Evolutionary conservation across 2,888 invertebrate genomes (phyloP).

Genomic region (Caenorhabditis doughertyi): DNA sequence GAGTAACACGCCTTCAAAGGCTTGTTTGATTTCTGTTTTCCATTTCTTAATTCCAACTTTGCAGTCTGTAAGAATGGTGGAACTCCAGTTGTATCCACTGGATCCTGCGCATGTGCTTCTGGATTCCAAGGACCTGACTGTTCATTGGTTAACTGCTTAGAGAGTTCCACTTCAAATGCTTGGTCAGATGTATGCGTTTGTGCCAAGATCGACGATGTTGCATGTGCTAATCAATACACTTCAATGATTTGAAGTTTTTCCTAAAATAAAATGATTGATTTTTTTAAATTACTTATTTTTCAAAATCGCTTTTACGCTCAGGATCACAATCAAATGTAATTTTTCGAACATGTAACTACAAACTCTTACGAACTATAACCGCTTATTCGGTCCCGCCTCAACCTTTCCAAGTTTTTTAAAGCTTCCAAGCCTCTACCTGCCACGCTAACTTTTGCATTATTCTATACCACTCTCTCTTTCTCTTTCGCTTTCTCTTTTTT

Average conservation of each 20-base stretch:
- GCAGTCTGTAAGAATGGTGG: constrained; percentile 41
- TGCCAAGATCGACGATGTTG: constrained; percentile 4
- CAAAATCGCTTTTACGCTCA: no score
- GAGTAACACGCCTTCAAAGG: no score
- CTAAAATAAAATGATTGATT: neutral
- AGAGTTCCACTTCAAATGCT: constrained; percentile 18
- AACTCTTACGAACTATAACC: no score
- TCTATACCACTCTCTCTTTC: neutral
- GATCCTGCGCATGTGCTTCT: constrained; percentile 18
- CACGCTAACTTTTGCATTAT: neutral
- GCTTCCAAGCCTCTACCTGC: neutral
- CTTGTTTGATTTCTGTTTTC: neutral
- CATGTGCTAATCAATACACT: constrained; percentile 26
- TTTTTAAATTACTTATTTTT: no score
- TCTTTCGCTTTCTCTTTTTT: neutral
- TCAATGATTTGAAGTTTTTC: neutral
- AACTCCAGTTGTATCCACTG: neutral
- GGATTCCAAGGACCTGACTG: constrained; percentile 46
- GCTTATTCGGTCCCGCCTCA: no score
- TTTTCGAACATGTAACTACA: no score
- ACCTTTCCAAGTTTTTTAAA: no score
- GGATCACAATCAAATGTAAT: no score
- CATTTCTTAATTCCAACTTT: neutral
- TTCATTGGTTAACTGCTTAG: constrained; percentile 31
- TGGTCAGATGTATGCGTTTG: constrained; percentile 57